Percentiles rank a stretch among this genome's conserved stretches.
Evolutionary conservation across 2,113 vertebrate species (phyloP).

Genomic region (Vulpes ferrilata): DNA sequence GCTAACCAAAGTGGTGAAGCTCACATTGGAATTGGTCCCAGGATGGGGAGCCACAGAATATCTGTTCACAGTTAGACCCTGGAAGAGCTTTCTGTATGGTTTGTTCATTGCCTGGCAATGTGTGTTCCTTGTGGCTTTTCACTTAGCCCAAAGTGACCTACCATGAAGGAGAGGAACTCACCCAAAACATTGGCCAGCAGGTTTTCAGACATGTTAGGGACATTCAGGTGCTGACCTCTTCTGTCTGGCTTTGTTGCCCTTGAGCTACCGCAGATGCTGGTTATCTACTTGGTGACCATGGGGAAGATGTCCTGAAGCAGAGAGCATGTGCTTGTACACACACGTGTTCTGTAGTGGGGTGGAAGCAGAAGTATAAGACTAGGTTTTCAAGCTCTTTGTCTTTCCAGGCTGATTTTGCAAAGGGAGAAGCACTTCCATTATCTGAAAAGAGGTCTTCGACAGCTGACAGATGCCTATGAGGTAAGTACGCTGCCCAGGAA

Average conservation of each 20-base stretch:
- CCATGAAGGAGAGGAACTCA: not conserved
- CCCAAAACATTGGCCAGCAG: not conserved
- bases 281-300: not conserved
- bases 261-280: not conserved
- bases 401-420: conserved; percentile 92
- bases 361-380: not conserved
- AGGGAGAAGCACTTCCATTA: conserved; percentile 97
- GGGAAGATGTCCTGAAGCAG: not conserved
- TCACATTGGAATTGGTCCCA: not conserved
- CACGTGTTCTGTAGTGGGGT: not conserved
- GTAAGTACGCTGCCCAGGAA: conserved; percentile 82
- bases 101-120: not conserved
- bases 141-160: not conserved
- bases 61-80: not conserved
- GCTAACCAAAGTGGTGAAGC: not conserved
- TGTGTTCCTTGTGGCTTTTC: not conserved
- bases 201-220: not conserved
- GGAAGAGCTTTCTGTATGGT: not conserved
- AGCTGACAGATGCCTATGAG: conserved; percentile 96
- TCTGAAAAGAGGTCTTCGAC: conserved; percentile 96
- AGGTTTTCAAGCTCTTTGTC: conserved; percentile 39
- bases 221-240: not conserved
- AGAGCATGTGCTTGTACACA: not conserved
- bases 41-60: not conserved
- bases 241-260: not conserved